Percentiles rank a stretch among this genome's conserved stretches.
Evolutionary conservation across 2,888 invertebrate species (phyloP).

Genomic region (Biston betularia): DNA sequence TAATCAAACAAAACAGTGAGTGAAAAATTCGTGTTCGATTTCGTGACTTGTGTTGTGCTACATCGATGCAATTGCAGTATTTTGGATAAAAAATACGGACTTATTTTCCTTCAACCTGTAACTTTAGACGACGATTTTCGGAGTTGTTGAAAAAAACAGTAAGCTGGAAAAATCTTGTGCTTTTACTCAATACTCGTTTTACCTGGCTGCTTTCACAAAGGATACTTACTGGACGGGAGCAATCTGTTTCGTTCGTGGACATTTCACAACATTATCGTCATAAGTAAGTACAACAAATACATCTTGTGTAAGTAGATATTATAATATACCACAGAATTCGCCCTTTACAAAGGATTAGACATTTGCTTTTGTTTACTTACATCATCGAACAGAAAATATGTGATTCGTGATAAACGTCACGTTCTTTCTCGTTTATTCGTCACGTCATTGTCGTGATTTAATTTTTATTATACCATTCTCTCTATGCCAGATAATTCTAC

Average conservation of each 20-base stretch:
- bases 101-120: conserved; percentile 42
- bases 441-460: neutral
- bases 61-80: conserved; percentile 56
- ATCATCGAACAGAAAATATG: neutral
- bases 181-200: conserved; percentile 9
- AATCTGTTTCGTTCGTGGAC: conserved; percentile 52
- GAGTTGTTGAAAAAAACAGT: conserved; percentile 40
- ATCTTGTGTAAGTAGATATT: neutral
- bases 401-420: neutral
- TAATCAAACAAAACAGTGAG: conserved; percentile 46
- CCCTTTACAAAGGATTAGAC: no score
- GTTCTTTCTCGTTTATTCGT: neutral
- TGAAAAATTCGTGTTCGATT: conserved; percentile 61
- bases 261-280: conserved; percentile 53
- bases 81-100: conserved; percentile 59
- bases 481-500: no score
- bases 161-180: conserved; percentile 51
- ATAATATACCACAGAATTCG: neutral
- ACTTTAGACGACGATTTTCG: conserved; percentile 37
- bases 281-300: conserved; percentile 60
- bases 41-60: conserved; percentile 56
- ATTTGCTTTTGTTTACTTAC: neutral
- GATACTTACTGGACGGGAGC: conserved; percentile 56
- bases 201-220: conserved; percentile 75
- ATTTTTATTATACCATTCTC: neutral